Conservation (phyloP, 1,140 invertebrate species). For the Bilobella aurantiaca region DNA sequence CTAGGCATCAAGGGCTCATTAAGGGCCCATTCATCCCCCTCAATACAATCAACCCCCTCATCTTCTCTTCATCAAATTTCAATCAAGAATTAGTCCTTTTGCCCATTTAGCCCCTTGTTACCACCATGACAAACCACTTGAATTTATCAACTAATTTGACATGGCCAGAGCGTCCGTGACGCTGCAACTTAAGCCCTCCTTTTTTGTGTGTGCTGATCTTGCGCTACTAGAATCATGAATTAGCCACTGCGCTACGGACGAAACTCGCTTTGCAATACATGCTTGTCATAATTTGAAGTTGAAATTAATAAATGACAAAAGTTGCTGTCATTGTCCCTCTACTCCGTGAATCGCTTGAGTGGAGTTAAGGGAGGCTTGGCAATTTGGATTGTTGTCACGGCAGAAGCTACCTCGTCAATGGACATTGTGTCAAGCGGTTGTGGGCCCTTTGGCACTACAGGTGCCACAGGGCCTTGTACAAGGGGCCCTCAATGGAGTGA, state of each 20-base stretch:
- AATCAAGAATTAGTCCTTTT: background rate
- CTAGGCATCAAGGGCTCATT: background rate
- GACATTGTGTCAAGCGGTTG: background rate
- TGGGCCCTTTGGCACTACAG: background rate
- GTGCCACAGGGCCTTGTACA: no score
- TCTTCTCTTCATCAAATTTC: background rate
- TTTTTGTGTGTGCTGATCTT: background rate
- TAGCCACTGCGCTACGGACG: no score
- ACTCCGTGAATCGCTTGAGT: no score
- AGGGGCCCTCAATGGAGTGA: background rate
- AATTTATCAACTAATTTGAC: slow-evolving; percentile 29
- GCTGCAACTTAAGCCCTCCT: background rate
- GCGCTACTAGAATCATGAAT: background rate
- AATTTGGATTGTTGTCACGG: background rate
- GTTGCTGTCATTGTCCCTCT: no score
- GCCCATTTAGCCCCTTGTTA: background rate
- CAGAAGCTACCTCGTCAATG: background rate
- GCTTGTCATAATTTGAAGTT: background rate
- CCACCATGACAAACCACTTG: slow-evolving; percentile 17
- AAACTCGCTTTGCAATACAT: no score
- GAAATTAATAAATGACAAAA: background rate
- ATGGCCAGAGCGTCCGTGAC: slow-evolving; percentile 17
- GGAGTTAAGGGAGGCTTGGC: no score
- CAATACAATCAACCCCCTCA: background rate
- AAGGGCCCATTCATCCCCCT: background rate